Percentiles rank a stretch among this genome's conserved stretches.
Evolutionary conservation across 1,140 invertebrate genomes (phyloP).

Genomic region (Lethrus apterus): DNA sequence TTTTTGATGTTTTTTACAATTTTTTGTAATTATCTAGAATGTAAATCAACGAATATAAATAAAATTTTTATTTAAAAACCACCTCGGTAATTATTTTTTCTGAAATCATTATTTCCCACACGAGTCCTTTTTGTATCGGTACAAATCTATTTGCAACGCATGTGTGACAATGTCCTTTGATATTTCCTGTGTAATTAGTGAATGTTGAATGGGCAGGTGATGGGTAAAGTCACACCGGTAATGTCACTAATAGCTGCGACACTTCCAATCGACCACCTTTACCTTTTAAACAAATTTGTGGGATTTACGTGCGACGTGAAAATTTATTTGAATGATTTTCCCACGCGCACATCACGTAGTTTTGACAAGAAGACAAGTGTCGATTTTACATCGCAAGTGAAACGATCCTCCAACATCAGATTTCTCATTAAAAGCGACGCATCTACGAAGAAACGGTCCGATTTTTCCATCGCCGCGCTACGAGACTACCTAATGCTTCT

Average conservation of each 20-base stretch:
- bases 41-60: no score
- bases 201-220: conserved; percentile 5
- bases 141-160: conserved; percentile 9
- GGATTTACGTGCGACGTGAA: conserved; percentile 4
- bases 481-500: conserved; percentile 9
- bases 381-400: conserved; percentile 3
- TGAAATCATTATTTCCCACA: no score
- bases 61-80: no score
- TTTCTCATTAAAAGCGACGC: conserved; percentile 3
- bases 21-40: no score
- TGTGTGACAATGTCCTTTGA: not conserved
- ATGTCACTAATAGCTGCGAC: conserved; percentile 8
- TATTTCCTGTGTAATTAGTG: conserved; percentile 10
- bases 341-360: conserved; percentile 3
- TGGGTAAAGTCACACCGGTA: conserved; percentile 4
- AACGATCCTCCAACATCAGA: not conserved
- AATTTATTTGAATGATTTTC: not conserved
- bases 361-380: conserved; percentile 7
- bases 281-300: conserved; percentile 7
- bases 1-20: no score
- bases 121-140: conserved; percentile 2
- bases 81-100: no score
- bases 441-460: not conserved
- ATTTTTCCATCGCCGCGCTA: no score
- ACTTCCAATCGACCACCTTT: conserved; percentile 5